These are phyloP conservation scores for Cardiocondyla obscurior DNA, from an alignment of 1,140 invertebrate genomes.

Conservation along the genomic window DNA sequence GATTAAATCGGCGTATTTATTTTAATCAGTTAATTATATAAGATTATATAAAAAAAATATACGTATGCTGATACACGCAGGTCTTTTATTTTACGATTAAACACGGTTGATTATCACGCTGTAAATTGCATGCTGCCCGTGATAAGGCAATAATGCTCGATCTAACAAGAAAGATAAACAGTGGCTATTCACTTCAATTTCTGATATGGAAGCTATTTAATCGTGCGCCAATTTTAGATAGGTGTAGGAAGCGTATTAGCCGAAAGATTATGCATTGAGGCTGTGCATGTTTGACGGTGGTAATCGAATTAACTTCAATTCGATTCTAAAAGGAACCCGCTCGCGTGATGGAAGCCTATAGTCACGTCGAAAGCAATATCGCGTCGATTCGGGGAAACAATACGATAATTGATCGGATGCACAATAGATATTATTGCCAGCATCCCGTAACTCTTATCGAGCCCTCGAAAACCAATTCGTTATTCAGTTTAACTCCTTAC, in stretches of 20 bases:
- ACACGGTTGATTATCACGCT: not conserved
- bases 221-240: constrained; percentile 23
- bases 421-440: constrained; percentile 31
- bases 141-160: not conserved
- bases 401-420: constrained; percentile 47
- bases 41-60: no score
- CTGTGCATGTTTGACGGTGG: constrained; percentile 27
- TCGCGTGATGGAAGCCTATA: constrained; percentile 43
- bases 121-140: not conserved
- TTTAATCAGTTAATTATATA: no score
- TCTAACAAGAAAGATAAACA: not conserved
- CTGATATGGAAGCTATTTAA: constrained; percentile 14
- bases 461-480: constrained; percentile 37
- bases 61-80: not conserved
- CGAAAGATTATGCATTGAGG: constrained; percentile 41
- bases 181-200: constrained; percentile 20
- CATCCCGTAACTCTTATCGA: constrained; percentile 15
- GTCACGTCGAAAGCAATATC: constrained; percentile 42
- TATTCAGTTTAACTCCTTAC: constrained; percentile 42
- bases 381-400: constrained; percentile 43
- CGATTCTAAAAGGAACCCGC: constrained; percentile 41
- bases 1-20: no score
- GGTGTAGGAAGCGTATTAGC: constrained; percentile 28
- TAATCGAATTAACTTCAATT: constrained; percentile 45
- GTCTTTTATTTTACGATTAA: not conserved